These are phyloP conservation scores for Nicator chloris DNA, from an alignment of 2,113 vertebrate genomes.

Conservation along the genomic window DNA sequence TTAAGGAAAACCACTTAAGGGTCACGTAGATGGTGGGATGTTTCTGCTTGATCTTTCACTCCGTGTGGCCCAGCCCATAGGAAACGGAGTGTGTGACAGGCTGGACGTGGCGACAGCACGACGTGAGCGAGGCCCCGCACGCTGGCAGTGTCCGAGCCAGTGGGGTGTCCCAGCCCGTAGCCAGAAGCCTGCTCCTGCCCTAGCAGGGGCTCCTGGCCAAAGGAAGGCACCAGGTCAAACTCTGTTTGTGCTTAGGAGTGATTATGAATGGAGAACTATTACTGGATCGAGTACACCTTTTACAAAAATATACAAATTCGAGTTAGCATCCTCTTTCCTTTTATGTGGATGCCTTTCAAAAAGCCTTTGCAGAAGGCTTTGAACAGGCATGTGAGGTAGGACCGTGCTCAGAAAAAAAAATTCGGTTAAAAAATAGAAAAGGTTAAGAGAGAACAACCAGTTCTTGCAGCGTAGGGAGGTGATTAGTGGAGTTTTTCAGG, in stretches of 20 bases:
- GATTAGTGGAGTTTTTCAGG: neutral
- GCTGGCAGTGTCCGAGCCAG: neutral
- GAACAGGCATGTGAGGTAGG: neutral
- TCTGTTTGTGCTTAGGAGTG: neutral
- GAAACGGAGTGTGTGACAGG: neutral
- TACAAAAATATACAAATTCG: constrained; percentile 63
- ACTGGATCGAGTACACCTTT: constrained; percentile 43
- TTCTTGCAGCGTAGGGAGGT: neutral
- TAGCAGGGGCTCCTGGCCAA: constrained; percentile 5
- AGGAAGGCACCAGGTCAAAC: constrained; percentile 40
- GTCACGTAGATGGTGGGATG: neutral
- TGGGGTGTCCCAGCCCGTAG: neutral
- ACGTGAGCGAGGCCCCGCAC: neutral
- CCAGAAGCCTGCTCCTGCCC: neutral
- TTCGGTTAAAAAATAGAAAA: constrained; percentile 14
- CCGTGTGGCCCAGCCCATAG: neutral
- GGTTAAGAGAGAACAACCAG: constrained; percentile 11
- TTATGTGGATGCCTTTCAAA: constrained; percentile 16
- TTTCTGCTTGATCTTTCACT: neutral
- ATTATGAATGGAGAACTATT: constrained; percentile 52
- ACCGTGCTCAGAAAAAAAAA: neutral
- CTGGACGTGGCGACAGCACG: neutral
- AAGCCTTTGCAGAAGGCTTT: constrained; percentile 54
- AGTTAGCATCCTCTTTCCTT: constrained; percentile 55
- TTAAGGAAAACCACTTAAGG: neutral